Evolutionary conservation across 2,888 invertebrate genomes (phyloP).

Genomic region (Eupithecia abbreviata): DNA sequence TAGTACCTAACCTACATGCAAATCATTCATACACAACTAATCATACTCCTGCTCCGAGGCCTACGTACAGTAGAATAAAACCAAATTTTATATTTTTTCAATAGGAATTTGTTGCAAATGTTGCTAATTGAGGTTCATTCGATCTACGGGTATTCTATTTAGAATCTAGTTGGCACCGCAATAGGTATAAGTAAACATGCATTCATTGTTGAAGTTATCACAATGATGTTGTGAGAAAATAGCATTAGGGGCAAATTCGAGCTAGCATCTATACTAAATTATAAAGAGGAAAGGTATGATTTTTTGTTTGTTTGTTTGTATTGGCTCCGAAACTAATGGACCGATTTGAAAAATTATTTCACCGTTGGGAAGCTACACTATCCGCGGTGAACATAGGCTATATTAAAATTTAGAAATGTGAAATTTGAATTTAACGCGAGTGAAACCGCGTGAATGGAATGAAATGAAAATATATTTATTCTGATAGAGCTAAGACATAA

Average conservation of each 20-base stretch:
- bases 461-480: too few relatives aligned
- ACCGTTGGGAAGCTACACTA: too few relatives aligned
- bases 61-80: background rate
- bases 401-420: too few relatives aligned
- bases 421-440: too few relatives aligned
- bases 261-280: background rate
- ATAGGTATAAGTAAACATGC: background rate
- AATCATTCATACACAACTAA: background rate
- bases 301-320: too few relatives aligned
- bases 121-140: background rate
- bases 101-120: slow-evolving; percentile 6
- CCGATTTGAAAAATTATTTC: too few relatives aligned
- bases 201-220: slow-evolving; percentile 1
- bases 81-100: background rate
- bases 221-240: background rate
- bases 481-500: too few relatives aligned
- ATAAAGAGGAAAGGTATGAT: too few relatives aligned
- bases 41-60: background rate
- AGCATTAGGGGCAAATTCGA: background rate
- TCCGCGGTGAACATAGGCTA: too few relatives aligned
- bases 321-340: too few relatives aligned
- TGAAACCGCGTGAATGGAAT: too few relatives aligned
- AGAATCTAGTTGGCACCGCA: slow-evolving; percentile 5
- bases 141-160: slow-evolving; percentile 1
- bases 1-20: background rate